Evolutionary conservation across 2,113 vertebrate species (phyloP).

Genomic region (Sprattus sprattus): DNA sequence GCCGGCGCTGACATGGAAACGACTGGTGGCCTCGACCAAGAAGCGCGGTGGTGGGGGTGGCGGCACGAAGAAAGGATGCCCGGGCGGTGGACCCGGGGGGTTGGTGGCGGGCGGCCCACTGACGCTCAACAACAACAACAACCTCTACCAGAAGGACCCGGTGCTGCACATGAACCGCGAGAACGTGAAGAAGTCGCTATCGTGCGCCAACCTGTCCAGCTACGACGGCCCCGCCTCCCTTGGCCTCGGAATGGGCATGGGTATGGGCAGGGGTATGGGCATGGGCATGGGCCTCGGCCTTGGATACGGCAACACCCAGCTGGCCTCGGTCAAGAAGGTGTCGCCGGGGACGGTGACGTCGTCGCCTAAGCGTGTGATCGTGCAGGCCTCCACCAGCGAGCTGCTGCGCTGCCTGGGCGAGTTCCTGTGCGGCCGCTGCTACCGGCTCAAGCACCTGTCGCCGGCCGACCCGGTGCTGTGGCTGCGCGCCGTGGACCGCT

Average conservation of each 20-base stretch:
- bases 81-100: constrained; percentile 21
- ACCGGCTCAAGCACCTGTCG: constrained; percentile 74
- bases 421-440: constrained; percentile 79
- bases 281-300: constrained; percentile 57
- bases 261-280: constrained; percentile 14
- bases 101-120: constrained; percentile 38
- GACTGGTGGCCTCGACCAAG: constrained; percentile 79
- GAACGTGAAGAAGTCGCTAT: constrained; percentile 79
- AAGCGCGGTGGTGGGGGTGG: constrained; percentile 63
- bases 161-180: constrained; percentile 74
- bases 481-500: constrained; percentile 79
- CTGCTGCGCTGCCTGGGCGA: constrained; percentile 78
- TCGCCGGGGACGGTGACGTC: constrained; percentile 48
- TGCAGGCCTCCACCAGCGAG: constrained; percentile 83
- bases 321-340: constrained; percentile 69
- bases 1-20: constrained; percentile 78
- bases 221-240: constrained; percentile 69
- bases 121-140: constrained; percentile 68
- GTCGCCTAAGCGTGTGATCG: constrained; percentile 76
- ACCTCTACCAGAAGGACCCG: constrained; percentile 69
- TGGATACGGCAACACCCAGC: constrained; percentile 61
- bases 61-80: constrained; percentile 54
- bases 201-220: constrained; percentile 78
- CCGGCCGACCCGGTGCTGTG: constrained; percentile 76
- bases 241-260: constrained; percentile 58